phyloP scores from a whole-genome alignment of 2,888 invertebrate species.

The Oscheius sp. region DNA sequence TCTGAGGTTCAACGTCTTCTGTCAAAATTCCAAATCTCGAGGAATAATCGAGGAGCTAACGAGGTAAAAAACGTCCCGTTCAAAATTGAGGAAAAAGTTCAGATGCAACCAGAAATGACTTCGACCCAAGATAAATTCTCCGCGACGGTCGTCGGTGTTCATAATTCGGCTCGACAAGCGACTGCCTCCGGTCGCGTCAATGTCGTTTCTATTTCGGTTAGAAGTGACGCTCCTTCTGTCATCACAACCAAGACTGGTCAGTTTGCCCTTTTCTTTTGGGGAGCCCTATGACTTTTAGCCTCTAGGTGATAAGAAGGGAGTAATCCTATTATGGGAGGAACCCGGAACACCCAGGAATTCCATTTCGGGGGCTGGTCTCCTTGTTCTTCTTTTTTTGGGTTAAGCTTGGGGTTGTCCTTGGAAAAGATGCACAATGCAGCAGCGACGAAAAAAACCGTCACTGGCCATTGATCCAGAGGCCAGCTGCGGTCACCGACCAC shows the following conservation, averaged over 20 bases:
- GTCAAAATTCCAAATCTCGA: slow-evolving; percentile 23
- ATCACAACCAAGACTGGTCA: slow-evolving; percentile 1
- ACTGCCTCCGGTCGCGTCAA: slow-evolving; percentile 26
- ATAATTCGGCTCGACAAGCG: slow-evolving; percentile 16
- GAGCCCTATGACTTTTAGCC: too few species aligned
- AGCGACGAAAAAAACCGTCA: too few species aligned
- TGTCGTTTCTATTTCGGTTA: slow-evolving; percentile 38
- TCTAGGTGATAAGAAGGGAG: too few species aligned
- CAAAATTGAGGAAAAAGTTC: background rate
- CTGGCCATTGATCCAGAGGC: too few species aligned
- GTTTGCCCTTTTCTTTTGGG: too few species aligned
- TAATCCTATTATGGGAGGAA: too few species aligned
- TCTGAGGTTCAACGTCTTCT: slow-evolving; percentile 30
- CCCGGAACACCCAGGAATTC: too few species aligned
- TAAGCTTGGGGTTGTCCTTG: too few species aligned
- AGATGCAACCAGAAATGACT: slow-evolving; percentile 8
- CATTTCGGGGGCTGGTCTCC: too few species aligned
- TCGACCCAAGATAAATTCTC: slow-evolving; percentile 6
- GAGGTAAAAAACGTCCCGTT: background rate
- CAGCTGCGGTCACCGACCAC: too few species aligned
- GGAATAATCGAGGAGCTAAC: slow-evolving; percentile 23
- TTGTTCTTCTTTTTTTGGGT: too few species aligned
- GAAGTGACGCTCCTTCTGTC: slow-evolving; percentile 31
- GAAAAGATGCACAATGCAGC: too few species aligned
- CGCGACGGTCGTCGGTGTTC: slow-evolving; percentile 31